phyloP scores from a whole-genome alignment of 2,797 vertebrate species.

The Rhadinocentrus ornatus region DNA sequence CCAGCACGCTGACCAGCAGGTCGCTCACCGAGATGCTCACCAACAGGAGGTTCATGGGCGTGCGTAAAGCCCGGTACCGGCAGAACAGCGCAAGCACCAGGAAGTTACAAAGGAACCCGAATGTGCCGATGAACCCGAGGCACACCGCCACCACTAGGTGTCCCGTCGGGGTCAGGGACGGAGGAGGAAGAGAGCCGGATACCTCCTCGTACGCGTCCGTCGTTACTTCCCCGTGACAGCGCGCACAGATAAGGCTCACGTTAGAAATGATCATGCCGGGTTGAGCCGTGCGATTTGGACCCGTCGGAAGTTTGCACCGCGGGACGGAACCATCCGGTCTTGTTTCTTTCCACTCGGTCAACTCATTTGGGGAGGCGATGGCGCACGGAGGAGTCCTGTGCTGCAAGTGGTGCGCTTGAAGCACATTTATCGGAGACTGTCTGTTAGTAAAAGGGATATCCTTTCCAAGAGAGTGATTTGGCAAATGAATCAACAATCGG shows the following conservation, averaged over 20 bases:
- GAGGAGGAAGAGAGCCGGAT: conserved; percentile 54
- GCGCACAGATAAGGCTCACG: conserved; percentile 77
- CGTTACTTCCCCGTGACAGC: conserved; percentile 58
- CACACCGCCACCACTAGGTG: conserved; percentile 84
- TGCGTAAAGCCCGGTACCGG: conserved; percentile 82
- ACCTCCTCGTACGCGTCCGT: conserved; percentile 50
- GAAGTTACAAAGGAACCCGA: conserved; percentile 85
- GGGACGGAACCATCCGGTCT: conserved; percentile 39
- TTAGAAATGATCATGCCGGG: conserved; percentile 80
- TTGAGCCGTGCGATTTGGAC: conserved; percentile 50
- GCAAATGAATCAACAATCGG: conserved; percentile 1
- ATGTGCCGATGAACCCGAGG: conserved; percentile 83
- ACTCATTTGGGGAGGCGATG: conserved; percentile 44
- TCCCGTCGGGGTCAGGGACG: conserved; percentile 76
- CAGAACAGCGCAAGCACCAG: conserved; percentile 84
- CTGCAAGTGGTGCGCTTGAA: conserved; percentile 21
- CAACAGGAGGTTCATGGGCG: conserved; percentile 87
- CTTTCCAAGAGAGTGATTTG: not conserved
- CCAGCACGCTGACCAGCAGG: conserved; percentile 84
- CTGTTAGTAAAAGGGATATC: not conserved
- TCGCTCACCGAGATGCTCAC: conserved; percentile 86
- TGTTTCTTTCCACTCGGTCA: conserved; percentile 29
- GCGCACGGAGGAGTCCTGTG: conserved; percentile 3
- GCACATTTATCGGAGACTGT: not conserved
- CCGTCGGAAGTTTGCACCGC: conserved; percentile 46